Evolutionary conservation across 2,113 vertebrate genomes (phyloP).

Genomic region (Solenodon paradoxus): DNA sequence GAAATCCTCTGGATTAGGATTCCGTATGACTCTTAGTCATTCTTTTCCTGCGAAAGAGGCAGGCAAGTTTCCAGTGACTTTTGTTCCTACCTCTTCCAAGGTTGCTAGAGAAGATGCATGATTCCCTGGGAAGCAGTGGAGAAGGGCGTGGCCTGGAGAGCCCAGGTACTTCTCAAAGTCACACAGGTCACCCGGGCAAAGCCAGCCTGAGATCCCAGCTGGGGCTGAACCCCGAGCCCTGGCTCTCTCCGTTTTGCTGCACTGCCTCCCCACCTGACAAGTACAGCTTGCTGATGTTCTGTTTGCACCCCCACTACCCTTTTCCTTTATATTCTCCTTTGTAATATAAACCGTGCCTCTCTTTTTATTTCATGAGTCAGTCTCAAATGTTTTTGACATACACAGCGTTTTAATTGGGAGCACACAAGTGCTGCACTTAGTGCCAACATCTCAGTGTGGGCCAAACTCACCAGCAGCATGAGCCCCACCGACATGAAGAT

Average conservation of each 20-base stretch:
- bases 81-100: background rate
- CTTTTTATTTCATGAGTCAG: background rate
- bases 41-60: background rate
- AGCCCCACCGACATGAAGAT: constrained; percentile 93
- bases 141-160: background rate
- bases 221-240: background rate
- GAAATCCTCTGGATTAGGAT: background rate
- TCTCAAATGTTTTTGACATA: background rate
- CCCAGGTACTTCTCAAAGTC: background rate
- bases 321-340: background rate
- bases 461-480: constrained; percentile 86
- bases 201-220: background rate
- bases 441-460: background rate
- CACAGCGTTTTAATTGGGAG: background rate
- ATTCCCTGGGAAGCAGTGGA: background rate
- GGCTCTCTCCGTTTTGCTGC: background rate
- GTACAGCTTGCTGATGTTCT: background rate
- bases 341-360: background rate
- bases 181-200: background rate
- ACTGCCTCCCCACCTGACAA: background rate
- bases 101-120: background rate
- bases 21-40: background rate
- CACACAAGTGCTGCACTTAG: background rate
- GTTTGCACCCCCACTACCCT: background rate
- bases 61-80: background rate